These are phyloP conservation scores for Heterodera carotae DNA, from an alignment of 1,140 invertebrate species.

Conservation along the genomic window DNA sequence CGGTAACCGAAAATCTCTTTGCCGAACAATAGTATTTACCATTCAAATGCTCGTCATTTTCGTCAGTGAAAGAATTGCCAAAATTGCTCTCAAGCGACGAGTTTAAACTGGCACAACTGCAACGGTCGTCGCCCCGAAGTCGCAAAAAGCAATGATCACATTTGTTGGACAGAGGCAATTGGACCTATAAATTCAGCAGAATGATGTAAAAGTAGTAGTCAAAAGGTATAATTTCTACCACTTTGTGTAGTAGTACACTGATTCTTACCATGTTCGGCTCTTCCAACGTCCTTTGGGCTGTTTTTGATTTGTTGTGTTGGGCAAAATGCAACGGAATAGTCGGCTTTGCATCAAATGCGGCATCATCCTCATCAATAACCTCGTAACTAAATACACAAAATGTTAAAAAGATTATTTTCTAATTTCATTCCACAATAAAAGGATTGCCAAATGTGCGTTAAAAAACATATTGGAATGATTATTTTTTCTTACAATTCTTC, in stretches of 20 bases:
- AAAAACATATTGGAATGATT: too few relatives aligned
- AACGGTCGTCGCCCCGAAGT: neutral
- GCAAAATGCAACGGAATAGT: neutral
- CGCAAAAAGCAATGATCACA: constrained; percentile 14
- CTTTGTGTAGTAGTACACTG: too few relatives aligned
- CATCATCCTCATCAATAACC: neutral
- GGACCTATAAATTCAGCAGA: neutral
- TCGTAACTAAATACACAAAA: neutral
- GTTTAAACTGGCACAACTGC: neutral
- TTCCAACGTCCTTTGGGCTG: constrained; percentile 4
- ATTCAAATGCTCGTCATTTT: neutral
- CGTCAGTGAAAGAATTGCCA: neutral
- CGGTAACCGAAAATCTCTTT: too few relatives aligned
- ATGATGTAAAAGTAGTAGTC: too few relatives aligned
- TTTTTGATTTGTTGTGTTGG: neutral
- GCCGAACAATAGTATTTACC: too few relatives aligned
- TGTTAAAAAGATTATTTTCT: too few relatives aligned
- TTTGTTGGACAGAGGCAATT: neutral
- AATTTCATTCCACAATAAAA: too few relatives aligned
- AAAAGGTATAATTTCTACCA: too few relatives aligned
- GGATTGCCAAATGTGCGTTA: too few relatives aligned
- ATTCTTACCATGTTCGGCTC: neutral
- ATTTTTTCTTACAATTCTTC: neutral
- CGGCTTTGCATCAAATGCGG: neutral
- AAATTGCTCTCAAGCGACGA: constrained; percentile 2